Percentiles rank a stretch among this genome's conserved stretches.
Conservation (phyloP, 2,113 vertebrate species). For the Thunnus maccoyii region DNA sequence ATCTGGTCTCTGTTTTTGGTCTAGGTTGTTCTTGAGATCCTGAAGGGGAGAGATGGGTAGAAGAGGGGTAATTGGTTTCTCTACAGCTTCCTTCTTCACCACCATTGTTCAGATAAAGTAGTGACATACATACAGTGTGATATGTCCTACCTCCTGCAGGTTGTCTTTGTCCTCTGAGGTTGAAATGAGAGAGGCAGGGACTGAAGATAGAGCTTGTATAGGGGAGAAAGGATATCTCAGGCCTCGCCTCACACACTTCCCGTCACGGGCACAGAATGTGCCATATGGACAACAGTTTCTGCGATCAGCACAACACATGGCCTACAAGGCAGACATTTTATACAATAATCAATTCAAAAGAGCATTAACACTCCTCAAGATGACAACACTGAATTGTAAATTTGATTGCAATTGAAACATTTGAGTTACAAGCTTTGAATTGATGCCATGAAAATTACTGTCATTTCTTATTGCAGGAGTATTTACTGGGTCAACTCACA, state of each 20-base stretch:
- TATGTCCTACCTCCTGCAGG: too few species aligned
- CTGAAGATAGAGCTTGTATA: too few species aligned
- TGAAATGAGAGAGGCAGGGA: too few species aligned
- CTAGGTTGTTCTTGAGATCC: conserved; percentile 12
- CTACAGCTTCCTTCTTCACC: conserved; percentile 52
- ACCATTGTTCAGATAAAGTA: too few species aligned
- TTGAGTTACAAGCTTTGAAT: not conserved
- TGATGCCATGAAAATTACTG: not conserved
- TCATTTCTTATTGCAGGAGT: not conserved
- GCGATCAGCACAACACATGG: conserved; percentile 69
- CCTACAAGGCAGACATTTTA: conserved; percentile 52
- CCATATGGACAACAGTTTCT: conserved; percentile 73
- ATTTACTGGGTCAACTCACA: conserved; percentile 55
- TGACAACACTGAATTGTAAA: not conserved
- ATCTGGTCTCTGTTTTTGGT: conserved; percentile 7
- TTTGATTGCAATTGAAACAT: not conserved
- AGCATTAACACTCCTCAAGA: not conserved
- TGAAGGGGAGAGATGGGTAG: not conserved
- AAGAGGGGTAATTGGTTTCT: not conserved
- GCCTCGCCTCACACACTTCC: conserved; percentile 36
- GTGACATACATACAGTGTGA: too few species aligned
- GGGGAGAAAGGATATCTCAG: too few species aligned
- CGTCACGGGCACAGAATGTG: too few species aligned
- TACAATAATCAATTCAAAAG: not conserved
- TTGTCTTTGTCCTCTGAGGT: too few species aligned